Evolutionary conservation across 35 echinoderm and acorn worm species (phyloP).

Genomic region (Amphiura filiformis): DNA sequence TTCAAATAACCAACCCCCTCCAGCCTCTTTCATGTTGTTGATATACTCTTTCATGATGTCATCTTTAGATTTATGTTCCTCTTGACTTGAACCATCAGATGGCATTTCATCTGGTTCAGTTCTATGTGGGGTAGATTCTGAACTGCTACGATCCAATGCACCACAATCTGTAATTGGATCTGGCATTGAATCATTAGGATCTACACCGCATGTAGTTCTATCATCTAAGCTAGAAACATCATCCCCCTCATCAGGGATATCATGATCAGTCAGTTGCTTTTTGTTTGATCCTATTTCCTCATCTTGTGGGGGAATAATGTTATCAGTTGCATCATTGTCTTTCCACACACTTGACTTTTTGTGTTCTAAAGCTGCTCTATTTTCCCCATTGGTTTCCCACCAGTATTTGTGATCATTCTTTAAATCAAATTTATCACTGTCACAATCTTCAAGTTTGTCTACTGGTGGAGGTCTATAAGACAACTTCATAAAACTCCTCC

Average conservation of each 20-base stretch:
- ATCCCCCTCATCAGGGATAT: no score
- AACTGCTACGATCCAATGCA: background rate
- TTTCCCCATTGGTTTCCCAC: background rate
- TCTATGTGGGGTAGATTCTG: background rate
- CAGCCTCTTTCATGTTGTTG: background rate
- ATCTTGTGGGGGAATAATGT: no score
- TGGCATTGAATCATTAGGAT: background rate
- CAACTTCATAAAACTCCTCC: background rate
- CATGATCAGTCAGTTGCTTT: no score
- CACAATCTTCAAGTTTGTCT: no score
- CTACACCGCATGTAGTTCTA: background rate
- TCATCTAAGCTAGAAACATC: no score
- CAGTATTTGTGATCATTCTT: background rate
- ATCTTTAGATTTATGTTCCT: background rate
- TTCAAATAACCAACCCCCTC: conserved; percentile 8
- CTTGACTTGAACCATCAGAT: background rate
- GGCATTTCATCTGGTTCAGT: background rate
- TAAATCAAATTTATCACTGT: no score
- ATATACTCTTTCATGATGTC: conserved; percentile 5
- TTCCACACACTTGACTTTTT: no score
- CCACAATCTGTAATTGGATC: background rate
- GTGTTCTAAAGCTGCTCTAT: background rate
- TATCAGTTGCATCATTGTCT: no score
- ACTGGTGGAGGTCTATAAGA: no score
- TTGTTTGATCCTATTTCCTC: no score